Evolutionary conservation across 2,888 invertebrate genomes (phyloP).

Genomic region (Conomelus anceps): DNA sequence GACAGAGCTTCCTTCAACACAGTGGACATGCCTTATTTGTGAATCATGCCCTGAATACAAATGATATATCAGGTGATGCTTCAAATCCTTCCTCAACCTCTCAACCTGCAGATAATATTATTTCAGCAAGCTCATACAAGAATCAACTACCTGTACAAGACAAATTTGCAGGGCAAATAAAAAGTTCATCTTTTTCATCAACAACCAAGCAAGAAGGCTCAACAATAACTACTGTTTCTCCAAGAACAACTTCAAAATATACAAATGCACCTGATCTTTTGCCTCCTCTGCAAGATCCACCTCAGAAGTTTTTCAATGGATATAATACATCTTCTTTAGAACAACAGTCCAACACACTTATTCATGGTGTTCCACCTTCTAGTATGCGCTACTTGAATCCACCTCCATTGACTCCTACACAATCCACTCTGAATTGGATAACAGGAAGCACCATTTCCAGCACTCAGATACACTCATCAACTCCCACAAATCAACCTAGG

Average conservation of each 20-base stretch:
- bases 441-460: background rate
- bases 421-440: background rate
- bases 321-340: conserved; percentile 19
- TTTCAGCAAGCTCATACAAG: background rate
- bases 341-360: conserved; percentile 12
- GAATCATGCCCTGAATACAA: conserved; percentile 8
- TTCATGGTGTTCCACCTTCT: background rate
- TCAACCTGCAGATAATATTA: background rate
- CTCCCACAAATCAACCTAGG: conserved; percentile 3
- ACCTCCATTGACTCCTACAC: background rate
- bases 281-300: conserved; percentile 6
- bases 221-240: conserved; percentile 7
- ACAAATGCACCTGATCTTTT: background rate
- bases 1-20: conserved; percentile 12
- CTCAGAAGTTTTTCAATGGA: conserved; percentile 6
- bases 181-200: background rate
- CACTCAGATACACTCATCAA: background rate
- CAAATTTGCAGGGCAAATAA: background rate
- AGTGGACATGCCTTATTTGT: conserved; percentile 15
- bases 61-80: background rate
- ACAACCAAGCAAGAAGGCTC: background rate
- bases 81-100: background rate
- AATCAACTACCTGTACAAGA: background rate
- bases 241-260: background rate
- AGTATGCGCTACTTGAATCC: conserved; percentile 14